phyloP scores from a whole-genome alignment of 2,888 invertebrate species.

The Pteria penguin region DNA sequence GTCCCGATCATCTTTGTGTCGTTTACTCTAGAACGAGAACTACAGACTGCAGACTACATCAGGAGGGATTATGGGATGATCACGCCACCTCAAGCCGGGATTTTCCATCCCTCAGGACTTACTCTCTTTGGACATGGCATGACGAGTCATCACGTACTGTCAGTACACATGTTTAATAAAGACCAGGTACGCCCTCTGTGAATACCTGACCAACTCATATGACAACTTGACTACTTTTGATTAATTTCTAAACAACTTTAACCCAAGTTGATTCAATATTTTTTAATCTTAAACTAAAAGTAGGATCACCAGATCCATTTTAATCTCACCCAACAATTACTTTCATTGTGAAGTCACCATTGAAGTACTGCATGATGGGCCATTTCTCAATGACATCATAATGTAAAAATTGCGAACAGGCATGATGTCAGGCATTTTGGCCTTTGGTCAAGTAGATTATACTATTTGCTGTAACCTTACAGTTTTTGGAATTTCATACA shows the following conservation, averaged over 20 bases:
- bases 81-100: constrained; percentile 37
- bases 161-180: constrained; percentile 92
- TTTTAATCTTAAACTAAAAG: too few species aligned
- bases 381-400: too few species aligned
- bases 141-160: constrained; percentile 89
- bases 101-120: constrained; percentile 57
- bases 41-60: background rate
- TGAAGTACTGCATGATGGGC: too few species aligned
- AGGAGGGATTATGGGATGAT: constrained; percentile 44
- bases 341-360: too few species aligned
- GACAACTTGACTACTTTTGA: background rate
- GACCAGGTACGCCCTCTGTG: constrained; percentile 82
- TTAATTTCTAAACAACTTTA: background rate
- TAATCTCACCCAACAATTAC: too few species aligned
- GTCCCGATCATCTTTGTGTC: too few species aligned
- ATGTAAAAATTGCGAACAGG: too few species aligned
- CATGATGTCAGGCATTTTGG: too few species aligned
- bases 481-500: too few species aligned
- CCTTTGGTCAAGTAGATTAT: too few species aligned
- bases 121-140: constrained; percentile 67
- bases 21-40: background rate
- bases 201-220: background rate
- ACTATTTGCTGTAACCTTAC: too few species aligned
- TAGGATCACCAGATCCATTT: too few species aligned
- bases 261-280: background rate